These are phyloP conservation scores for Chlorospingus flavigularis DNA, from an alignment of 2,797 vertebrate species.

Conservation along the genomic window DNA sequence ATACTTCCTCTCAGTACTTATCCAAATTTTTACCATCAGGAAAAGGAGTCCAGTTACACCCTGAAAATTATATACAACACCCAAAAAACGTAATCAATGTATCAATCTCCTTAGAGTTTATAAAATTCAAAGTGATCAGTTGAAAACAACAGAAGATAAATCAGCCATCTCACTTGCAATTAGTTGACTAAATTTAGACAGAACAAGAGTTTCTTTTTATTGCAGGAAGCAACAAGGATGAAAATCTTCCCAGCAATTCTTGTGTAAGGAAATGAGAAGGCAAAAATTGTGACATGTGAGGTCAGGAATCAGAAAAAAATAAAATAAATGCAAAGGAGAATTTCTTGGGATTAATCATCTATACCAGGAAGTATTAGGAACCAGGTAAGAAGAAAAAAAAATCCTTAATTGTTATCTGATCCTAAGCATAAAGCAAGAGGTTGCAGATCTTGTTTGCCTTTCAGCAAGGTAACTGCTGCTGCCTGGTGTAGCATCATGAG, in stretches of 20 bases:
- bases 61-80: constrained; percentile 9
- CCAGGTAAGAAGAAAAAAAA: not conserved
- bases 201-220: not conserved
- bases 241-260: not conserved
- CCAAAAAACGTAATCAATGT: constrained; percentile 11
- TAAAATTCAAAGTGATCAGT: constrained; percentile 65
- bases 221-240: not conserved
- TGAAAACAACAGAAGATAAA: constrained; percentile 65
- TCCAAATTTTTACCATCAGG: constrained; percentile 16
- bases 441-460: not conserved
- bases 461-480: not conserved
- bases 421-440: not conserved
- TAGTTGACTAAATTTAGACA: not conserved
- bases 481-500: not conserved
- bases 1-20: not conserved
- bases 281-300: not conserved
- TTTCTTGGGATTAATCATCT: not conserved
- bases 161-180: constrained; percentile 28
- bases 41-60: constrained; percentile 14
- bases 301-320: not conserved
- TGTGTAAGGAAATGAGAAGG: not conserved
- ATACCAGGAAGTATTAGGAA: not conserved
- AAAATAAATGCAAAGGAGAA: not conserved
- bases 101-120: constrained; percentile 36
- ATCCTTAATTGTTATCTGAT: not conserved